Conservation (phyloP, 2,797 vertebrate species). For the Nannoperca obscura region DNA sequence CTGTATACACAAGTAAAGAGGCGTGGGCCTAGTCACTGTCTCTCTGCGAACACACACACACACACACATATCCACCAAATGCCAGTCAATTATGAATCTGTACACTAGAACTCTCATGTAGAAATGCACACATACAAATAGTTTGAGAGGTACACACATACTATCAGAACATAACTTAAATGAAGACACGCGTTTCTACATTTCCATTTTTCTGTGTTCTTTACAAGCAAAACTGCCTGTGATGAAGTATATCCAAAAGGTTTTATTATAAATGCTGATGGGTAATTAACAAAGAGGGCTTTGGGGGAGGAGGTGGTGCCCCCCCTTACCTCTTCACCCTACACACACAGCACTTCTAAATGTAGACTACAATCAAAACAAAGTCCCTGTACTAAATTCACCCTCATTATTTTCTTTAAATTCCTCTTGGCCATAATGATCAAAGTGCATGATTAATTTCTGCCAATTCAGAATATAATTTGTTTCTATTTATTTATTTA, state of each 20-base stretch:
- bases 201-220: conserved; percentile 40
- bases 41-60: background rate
- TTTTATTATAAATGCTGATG: conserved; percentile 92
- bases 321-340: conserved; percentile 35
- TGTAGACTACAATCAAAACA: conserved; percentile 78
- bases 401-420: conserved; percentile 71
- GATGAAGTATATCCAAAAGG: conserved; percentile 87
- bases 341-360: conserved; percentile 83
- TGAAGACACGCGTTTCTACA: background rate
- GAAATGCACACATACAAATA: background rate
- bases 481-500: conserved; percentile 39
- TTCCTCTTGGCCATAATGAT: conserved; percentile 79
- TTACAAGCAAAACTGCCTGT: conserved; percentile 75
- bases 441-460: conserved; percentile 85
- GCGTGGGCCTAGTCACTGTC: conserved; percentile 9
- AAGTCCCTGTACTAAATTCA: conserved; percentile 48
- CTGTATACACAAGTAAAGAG: conserved; percentile 53
- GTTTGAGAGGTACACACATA: conserved; percentile 4
- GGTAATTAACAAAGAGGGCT: conserved; percentile 90
- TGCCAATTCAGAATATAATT: conserved; percentile 76
- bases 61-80: conserved; percentile 1
- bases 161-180: background rate
- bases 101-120: background rate
- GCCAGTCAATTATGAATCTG: background rate
- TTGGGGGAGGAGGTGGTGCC: conserved; percentile 25